Percentiles rank a stretch among this genome's conserved stretches.
Conservation (phyloP, 2,888 invertebrate genomes). For the Oasisia sp. region DNA sequence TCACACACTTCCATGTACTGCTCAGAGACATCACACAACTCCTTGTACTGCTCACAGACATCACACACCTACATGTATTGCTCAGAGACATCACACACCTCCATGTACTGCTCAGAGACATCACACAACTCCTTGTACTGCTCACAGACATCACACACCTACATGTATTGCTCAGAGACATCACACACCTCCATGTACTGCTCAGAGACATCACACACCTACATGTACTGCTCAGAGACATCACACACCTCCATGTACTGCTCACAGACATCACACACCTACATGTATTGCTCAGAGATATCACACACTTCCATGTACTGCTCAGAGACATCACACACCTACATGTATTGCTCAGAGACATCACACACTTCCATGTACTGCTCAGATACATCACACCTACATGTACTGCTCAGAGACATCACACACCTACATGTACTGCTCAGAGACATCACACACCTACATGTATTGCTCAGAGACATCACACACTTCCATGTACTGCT, state of each 20-base stretch:
- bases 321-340: slow-evolving; percentile 58
- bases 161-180: no score
- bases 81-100: slow-evolving; percentile 59
- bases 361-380: not conserved
- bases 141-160: not conserved
- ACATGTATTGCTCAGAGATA: no score
- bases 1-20: not conserved
- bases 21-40: no score
- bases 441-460: slow-evolving; percentile 61
- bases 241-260: not conserved
- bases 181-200: not conserved
- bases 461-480: slow-evolving; percentile 65
- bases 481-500: not conserved
- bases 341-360: slow-evolving; percentile 67
- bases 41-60: no score
- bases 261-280: not conserved
- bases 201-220: slow-evolving; percentile 59
- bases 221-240: slow-evolving; percentile 67
- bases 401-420: not conserved
- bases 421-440: slow-evolving; percentile 61
- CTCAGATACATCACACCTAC: not conserved
- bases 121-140: not conserved
- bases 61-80: slow-evolving; percentile 69
- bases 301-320: slow-evolving; percentile 69
- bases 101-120: slow-evolving; percentile 67